Evolutionary conservation across 2,113 vertebrate genomes (phyloP), one percentile per base, ranked within the genome.

Genomic region (Symphodus melops): DNA sequence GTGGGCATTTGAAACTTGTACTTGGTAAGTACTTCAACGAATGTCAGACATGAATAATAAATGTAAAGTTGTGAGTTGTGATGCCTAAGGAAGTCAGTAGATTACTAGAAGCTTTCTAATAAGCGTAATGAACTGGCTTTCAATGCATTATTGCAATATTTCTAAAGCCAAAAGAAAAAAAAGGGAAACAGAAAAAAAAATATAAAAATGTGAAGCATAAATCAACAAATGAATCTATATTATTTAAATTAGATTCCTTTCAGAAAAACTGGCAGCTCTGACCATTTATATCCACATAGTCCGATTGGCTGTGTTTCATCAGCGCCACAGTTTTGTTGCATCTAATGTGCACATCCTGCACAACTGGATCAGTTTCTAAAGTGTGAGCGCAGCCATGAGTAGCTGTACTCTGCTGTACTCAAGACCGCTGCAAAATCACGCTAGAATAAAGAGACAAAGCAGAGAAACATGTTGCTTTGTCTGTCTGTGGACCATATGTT

Each of bases 11-110:
- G 9, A 53, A 79, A 84, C 41, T 79, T 85, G 70, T 37, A 82
- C 82, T 77, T 77, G 72, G 64, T 87, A 75, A 89, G 75, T 79
- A 81, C 82, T 86, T 90, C 83, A 88, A 48, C 89, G 87, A 87
- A 83, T 72, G 73, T 84, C 66, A 61, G 46, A 61, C 69, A 88
- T 91, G 55, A 90, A 91, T 90, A 82, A 91, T 86, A 76, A 68
- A 91, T 88, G 63, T 75, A 62, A 83, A 77, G 71, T 61, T 72
- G 54, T 49, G 68, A 78, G 61, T 86, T 61, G 70, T 80, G 64
- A 84, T 81, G 78, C 72, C 59, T 64, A 44, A 54, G 48, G 41
- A 75, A 70, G 60, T 78, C 51, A 20, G 55, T 52, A 59, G 58
- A 89, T 82, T 57, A 82, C 49, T 16, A 63, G 55, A 64, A 67